Base-by-base conservation (phyloP, 2,113 vertebrate genomes). In the Nipponia nippon region DNA sequence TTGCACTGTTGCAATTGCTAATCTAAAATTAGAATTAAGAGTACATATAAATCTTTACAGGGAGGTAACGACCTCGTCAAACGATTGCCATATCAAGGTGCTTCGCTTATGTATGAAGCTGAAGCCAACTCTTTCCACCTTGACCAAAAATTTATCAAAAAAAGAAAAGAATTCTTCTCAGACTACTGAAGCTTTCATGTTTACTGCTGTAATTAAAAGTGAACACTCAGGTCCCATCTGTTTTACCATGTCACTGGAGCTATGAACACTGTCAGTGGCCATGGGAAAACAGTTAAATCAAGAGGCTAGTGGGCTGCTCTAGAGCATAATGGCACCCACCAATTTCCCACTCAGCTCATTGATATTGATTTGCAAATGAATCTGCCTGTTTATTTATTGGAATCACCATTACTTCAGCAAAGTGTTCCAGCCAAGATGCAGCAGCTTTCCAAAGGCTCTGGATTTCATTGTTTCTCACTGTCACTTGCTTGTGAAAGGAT, bases 391-490 rank as follows among this genome's bases (percentile, higher is more conserved):
- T 89, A 53, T 83, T 97, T 90, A 85, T 84, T 76, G 62, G 73
- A 87, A 92, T 72, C 22, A 19, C 19, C 56, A 67, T 92, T 95
- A 73, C 63, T 93, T 94, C 73, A 87, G 44, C 50, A 90, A 82
- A 91, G 50, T 83, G 40, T 73, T 93, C 76, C 82, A 87, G 86
- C 34, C 56, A 76, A 75, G 89, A 73, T 59, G 42, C 56, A 77
- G 73, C 38, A 38, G 25, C 83, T 95, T 93, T 83, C 72, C 95
- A 93, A 89, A 59, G 88, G 53, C 75, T 89, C 72, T 47, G 46
- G 38, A 46, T 89, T 91, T 94, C 50, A 40, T 88, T 93, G 97
- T 98, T 97, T 96, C 87, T 98, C 95, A 85, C 70, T 97, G 95
- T 95, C 97, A 95, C 77, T 87, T 91, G 22, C 53, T 66, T 90